Conservation (phyloP, 35 echinoderm and acorn worm genomes). For the Holothuria glaberrima region DNA sequence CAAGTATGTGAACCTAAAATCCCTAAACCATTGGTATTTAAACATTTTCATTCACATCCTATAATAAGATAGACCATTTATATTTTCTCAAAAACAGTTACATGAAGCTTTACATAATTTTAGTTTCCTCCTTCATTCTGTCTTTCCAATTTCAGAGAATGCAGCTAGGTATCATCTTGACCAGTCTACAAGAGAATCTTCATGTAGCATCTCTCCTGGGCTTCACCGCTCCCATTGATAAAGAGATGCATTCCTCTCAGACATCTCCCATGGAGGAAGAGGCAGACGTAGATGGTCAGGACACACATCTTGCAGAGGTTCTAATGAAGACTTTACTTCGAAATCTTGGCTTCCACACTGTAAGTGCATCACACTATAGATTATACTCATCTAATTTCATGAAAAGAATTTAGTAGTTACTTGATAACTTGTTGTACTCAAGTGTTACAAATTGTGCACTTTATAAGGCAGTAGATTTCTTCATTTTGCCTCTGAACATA, state of each 20-base stretch:
- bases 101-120: not conserved
- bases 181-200: constrained; percentile 95
- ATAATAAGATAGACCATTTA: too few relatives aligned
- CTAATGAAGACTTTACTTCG: constrained; percentile 96
- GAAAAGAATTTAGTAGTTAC: too few relatives aligned
- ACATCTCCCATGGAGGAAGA: constrained; percentile 50
- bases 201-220: constrained; percentile 95
- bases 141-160: constrained; percentile 73
- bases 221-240: constrained; percentile 85
- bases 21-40: too few relatives aligned
- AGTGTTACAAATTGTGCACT: too few relatives aligned
- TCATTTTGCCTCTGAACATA: too few relatives aligned
- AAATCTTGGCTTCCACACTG: constrained; percentile 96
- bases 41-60: too few relatives aligned
- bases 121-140: not conserved
- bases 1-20: too few relatives aligned
- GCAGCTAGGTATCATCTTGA: constrained; percentile 96
- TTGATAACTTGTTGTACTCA: too few relatives aligned
- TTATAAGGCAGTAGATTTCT: too few relatives aligned
- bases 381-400: too few relatives aligned
- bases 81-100: too few relatives aligned
- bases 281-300: constrained; percentile 57
- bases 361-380: constrained; percentile 47
- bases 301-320: constrained; percentile 95
- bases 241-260: constrained; percentile 65